Evolutionary conservation across 2,113 vertebrate species (phyloP).

Genomic region (Mionectes macconnelli): DNA sequence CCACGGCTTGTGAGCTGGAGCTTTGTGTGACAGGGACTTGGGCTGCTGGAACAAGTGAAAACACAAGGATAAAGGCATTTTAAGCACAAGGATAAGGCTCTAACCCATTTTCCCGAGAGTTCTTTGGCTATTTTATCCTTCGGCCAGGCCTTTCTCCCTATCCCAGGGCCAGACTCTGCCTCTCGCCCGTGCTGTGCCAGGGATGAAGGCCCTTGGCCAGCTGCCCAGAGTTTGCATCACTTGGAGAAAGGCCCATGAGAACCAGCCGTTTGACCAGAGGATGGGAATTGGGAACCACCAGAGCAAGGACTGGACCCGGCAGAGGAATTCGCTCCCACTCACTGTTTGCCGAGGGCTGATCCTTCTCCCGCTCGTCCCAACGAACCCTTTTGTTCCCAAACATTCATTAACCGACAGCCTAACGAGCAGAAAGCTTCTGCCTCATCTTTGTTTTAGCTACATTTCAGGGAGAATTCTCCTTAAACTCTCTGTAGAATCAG

Average conservation of each 20-base stretch:
- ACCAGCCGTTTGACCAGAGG: neutral
- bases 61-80: neutral
- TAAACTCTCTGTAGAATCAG: neutral
- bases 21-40: neutral
- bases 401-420: neutral
- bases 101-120: neutral
- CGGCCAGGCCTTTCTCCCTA: neutral
- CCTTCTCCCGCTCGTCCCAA: neutral
- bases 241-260: neutral
- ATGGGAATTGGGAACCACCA: neutral
- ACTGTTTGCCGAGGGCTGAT: rapidly evolving
- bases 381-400: neutral
- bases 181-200: neutral
- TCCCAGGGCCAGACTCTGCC: neutral
- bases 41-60: neutral
- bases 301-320: neutral
- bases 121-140: neutral
- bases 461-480: neutral
- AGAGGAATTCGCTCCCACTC: neutral
- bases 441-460: neutral
- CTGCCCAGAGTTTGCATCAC: neutral
- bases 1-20: neutral
- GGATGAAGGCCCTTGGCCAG: neutral
- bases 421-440: neutral
- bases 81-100: neutral